Percentiles rank a stretch among this genome's conserved stretches.
These are phyloP conservation scores for Clistopyga incitator DNA, from an alignment of 2,888 invertebrate genomes.

Conservation along the genomic window DNA sequence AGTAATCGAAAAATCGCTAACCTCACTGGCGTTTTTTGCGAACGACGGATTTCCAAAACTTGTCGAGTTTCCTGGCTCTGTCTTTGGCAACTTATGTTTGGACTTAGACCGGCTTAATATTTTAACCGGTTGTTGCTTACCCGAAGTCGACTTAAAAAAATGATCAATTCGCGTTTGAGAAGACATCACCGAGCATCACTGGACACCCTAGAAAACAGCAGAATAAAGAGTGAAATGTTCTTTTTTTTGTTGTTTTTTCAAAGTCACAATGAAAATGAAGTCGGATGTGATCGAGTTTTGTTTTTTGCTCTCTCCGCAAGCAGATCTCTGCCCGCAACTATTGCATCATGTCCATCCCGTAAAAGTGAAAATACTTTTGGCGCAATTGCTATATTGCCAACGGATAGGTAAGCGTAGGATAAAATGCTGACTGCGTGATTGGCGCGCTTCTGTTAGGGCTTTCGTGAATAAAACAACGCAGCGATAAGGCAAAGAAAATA, in stretches of 20 bases:
- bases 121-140: slow-evolving; percentile 8
- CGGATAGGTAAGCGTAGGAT: no score
- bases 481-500: no score
- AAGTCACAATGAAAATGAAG: neutral
- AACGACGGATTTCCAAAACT: neutral
- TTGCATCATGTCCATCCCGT: no score
- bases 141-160: slow-evolving; percentile 37
- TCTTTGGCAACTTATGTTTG: neutral
- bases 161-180: slow-evolving; percentile 44
- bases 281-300: no score
- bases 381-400: no score
- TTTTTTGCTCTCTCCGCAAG: no score
- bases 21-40: neutral
- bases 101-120: neutral
- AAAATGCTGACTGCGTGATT: neutral
- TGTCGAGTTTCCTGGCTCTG: neutral
- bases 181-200: slow-evolving; percentile 28
- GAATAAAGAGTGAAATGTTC: neutral
- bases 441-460: neutral
- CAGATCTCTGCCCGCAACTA: no score
- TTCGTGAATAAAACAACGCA: neutral
- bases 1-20: neutral
- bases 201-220: neutral
- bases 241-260: neutral
- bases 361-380: no score